Base-by-base conservation (phyloP, 2,113 vertebrate genomes). In the Scomber japonicus region DNA sequence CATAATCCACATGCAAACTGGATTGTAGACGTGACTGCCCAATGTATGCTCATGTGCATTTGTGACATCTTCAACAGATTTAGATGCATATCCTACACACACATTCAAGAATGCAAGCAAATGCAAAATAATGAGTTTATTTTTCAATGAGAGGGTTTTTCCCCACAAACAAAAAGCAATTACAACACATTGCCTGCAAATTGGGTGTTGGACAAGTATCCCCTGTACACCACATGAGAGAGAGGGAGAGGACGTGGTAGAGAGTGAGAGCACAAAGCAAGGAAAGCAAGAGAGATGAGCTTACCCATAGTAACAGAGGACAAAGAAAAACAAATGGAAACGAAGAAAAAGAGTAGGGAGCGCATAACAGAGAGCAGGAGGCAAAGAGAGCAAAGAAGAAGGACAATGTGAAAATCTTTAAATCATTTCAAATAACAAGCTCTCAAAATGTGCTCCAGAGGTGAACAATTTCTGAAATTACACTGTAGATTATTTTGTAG, bases 161-260 rank as follows among this genome's bases (percentile, higher is more conserved):
- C 24, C 30, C 46, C 67, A 84, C 53, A 61, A 89, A 81, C 80
- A 89, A 81, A 91, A 94, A 89, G 61, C 89, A 93, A 92, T 92
- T 92, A 88, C 80, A 75, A 85, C 77, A 82, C 87, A 73, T 55
- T 78, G 84, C 77, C 75, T 78, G 61, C 40, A 83, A 88, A 90
- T 75, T 93, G 89, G 88, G 80, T 68, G 59, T 48, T 56, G 27
- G 91, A 85, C 92, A 93, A 89, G 60, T 87, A 87, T 86, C 61
- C 71, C 27, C 53, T 49, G 57, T 10, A 77, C 69, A 62, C 60
- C 55, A 73, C 44, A 46, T 12, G 5, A 31, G 30, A 57, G 54
- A 68, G 46, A 31, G 21, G 50, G 56, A 48, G 21, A 24, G 64
- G 6, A 40, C 57, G 49, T 0, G 44, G 31, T 46, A 46, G 53